Conservation (phyloP, 2,888 invertebrate genomes). For the Drosophila fungiperda region DNA sequence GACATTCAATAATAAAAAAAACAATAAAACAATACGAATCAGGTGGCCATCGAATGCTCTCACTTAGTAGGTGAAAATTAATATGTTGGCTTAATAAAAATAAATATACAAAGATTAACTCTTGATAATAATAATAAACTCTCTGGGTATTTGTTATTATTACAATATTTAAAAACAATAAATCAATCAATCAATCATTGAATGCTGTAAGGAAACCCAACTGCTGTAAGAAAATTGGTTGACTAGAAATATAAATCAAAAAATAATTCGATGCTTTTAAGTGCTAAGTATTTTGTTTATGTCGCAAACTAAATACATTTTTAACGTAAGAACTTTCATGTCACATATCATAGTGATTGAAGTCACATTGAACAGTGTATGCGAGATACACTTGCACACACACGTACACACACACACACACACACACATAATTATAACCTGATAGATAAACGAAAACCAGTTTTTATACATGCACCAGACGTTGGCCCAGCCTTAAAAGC, state of each 20-base stretch:
- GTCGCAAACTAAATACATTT: background rate
- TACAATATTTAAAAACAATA: background rate
- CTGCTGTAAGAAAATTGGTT: background rate
- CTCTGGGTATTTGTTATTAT: background rate
- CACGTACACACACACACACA: constrained; percentile 8
- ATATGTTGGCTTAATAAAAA: background rate
- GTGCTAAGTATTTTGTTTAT: background rate
- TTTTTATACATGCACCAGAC: constrained; percentile 47
- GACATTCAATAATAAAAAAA: constrained; percentile 49
- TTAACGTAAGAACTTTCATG: background rate
- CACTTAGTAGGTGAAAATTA: background rate
- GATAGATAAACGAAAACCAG: constrained; percentile 54
- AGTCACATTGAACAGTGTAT: constrained; percentile 39
- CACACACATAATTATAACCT: constrained; percentile 32
- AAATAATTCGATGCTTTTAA: background rate
- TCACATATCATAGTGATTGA: constrained; percentile 7
- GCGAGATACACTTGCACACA: constrained; percentile 14
- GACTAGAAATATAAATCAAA: background rate
- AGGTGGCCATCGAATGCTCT: constrained; percentile 26
- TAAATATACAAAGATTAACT: background rate
- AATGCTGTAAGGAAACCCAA: background rate
- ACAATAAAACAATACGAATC: background rate
- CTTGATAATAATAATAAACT: background rate
- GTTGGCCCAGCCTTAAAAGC: constrained; percentile 50
- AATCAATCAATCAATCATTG: background rate